phyloP scores from a whole-genome alignment of 2,797 vertebrate genomes.

The Melanogrammus aeglefinus region DNA sequence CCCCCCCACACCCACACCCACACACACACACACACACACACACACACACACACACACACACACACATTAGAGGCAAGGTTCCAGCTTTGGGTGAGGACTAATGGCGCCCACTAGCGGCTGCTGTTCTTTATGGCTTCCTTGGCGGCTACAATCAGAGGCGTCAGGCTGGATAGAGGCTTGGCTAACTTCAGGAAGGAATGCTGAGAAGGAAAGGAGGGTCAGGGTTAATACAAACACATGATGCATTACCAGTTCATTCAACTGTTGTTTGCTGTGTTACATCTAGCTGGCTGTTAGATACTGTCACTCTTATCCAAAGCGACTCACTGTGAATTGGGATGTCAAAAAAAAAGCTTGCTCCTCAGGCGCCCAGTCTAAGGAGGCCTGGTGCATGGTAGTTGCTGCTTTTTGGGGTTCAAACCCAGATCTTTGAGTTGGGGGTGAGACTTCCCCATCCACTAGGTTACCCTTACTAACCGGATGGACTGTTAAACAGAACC shows the following conservation, averaged over 20 bases:
- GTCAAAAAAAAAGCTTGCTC: too few relatives aligned
- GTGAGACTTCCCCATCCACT: too few relatives aligned
- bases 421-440: not conserved
- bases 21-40: constrained; percentile 6
- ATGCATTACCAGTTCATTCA: not conserved
- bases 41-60: constrained; percentile 35
- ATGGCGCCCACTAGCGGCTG: constrained; percentile 81
- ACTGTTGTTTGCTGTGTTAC: too few relatives aligned
- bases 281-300: too few relatives aligned
- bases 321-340: too few relatives aligned
- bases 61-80: constrained; percentile 50
- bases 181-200: constrained; percentile 90
- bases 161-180: constrained; percentile 89
- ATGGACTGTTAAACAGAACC: too few relatives aligned
- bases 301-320: too few relatives aligned
- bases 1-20: constrained; percentile 19
- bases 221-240: not conserved
- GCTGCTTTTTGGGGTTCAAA: not conserved
- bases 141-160: constrained; percentile 86
- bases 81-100: constrained; percentile 49
- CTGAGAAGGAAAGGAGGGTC: constrained; percentile 61
- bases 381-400: not conserved
- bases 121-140: constrained; percentile 92
- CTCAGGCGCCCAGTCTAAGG: too few relatives aligned
- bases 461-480: too few relatives aligned